Evolutionary conservation across 2,113 vertebrate genomes (phyloP), one percentile per base, ranked within the genome.

Genomic region (Helogale parvula): DNA sequence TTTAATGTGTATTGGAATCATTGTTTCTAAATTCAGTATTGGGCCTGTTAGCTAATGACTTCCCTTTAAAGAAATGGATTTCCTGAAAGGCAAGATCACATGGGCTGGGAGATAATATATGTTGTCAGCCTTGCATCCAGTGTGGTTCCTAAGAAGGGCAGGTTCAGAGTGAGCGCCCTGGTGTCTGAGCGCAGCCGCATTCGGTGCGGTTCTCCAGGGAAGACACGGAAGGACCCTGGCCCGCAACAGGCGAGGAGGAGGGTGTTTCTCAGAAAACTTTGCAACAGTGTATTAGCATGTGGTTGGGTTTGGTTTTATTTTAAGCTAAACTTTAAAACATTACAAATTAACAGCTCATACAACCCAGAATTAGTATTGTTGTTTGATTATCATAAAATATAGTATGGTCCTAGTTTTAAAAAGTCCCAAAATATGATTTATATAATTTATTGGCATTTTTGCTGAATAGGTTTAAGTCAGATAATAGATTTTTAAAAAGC

Each of bases 391-490:
- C 93, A 72, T 35, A 77, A 96, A 88, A 88, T 65, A 72, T 63
- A 96, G 47, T 96, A 93, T 90, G 82, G 97, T 98, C 93, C 93
- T 97, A 98, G 92, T 96, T 98, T 98, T 77, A 97, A 97, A 97
- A 95, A 98, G 94, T 60, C 97, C 76, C 94, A 54, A 94, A 50
- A 57, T 97, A 87, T 98, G 98, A 97, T 98, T 98, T 98, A 93
- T 98, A 95, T 99, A 99, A 99, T 98, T 99, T 99, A 99, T 98
- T 98, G 98, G 98, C 98, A 98, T 98, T 98, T 98, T 96, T 98
- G 97, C 98, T 27, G 94, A 98, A 94, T 98, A 98, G 98, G 98
- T 98, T 97, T 97, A 97, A 97, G 94, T 96, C 98, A 98, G 98
- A 98, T 96, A 97, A 79, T 77, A 98, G 85, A 96, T 99, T 99